Conservation (phyloP, 2,888 invertebrate species). For the Nasonovia ribisnigri region DNA sequence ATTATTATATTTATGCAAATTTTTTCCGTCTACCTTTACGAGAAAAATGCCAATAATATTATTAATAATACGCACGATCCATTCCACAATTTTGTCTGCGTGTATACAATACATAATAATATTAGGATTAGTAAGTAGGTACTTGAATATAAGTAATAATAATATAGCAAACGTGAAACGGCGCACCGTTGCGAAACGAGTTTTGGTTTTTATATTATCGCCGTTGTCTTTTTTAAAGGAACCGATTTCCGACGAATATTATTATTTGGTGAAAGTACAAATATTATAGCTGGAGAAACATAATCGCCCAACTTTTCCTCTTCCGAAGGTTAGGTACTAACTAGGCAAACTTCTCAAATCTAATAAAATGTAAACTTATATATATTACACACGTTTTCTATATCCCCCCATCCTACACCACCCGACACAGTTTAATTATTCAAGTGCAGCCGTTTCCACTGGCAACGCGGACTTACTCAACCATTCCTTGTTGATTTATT, state of each 20-base stretch:
- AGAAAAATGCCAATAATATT: background rate
- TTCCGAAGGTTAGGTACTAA: background rate
- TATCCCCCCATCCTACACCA: accelerated
- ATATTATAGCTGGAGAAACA: background rate
- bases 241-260: background rate
- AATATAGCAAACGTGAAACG: background rate
- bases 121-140: background rate
- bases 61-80: background rate
- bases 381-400: background rate
- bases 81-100: background rate
- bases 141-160: too few species aligned
- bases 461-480: background rate
- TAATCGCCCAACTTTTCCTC: background rate
- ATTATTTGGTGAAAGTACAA: background rate
- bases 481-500: background rate
- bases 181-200: background rate
- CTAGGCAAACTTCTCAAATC: background rate
- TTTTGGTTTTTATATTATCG: background rate
- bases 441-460: background rate
- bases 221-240: background rate
- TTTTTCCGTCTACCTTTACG: background rate
- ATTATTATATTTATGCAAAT: background rate
- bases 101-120: background rate
- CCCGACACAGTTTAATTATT: background rate
- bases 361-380: background rate